Base-by-base conservation (phyloP, 1,140 invertebrate species). In the Nephila pilipes region DNA sequence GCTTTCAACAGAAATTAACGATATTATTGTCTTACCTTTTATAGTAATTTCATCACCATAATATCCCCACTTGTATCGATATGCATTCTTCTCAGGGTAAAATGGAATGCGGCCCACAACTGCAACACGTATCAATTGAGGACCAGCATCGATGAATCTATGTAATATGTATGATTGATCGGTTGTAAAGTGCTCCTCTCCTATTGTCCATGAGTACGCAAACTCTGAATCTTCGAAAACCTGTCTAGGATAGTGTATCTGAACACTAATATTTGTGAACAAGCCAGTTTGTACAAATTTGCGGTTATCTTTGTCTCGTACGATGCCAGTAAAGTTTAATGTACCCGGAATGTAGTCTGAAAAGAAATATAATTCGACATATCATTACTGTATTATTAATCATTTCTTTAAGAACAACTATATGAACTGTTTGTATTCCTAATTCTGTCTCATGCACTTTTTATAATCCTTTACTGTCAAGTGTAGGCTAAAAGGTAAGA, bases 11-110 rank as follows among this genome's bases (percentile, higher is more conserved):
- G n/a, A n/a, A n/a, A n/a, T n/a, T n/a, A 75, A 1, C 16, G 14
- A 36, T 16, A 32, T 32, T 5, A 0, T 4, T 75, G 4, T 18
- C 69, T 58, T 58, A 90, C 88, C 88, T 90, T 81, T 90, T 4
- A 81, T 55, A n/a, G 54, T 57, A 1, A 90, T n/a, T 36, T 90
- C 79, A 55, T 25, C 54, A 38, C 29, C 60, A 69, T 58, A 90
- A 38, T 90, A 65, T 22, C 69, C 88, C 88, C 88, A 90, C 55
- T 90, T 90, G n/a, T 90, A 90, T 22, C 57, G 18, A 36, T 81
- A 32, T 16, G 14, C 25, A 10, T 80, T 81, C 8, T 20, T 29
- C 4, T 25, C 25, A 2, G 8, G 36, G 10, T 90, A 90, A 14
- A 57, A 38, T 16, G 88, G 88, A n/a, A 90, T 32, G 18, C 88